Conservation (phyloP, 2,797 vertebrate species). For the Aplochiton taeniatus region DNA sequence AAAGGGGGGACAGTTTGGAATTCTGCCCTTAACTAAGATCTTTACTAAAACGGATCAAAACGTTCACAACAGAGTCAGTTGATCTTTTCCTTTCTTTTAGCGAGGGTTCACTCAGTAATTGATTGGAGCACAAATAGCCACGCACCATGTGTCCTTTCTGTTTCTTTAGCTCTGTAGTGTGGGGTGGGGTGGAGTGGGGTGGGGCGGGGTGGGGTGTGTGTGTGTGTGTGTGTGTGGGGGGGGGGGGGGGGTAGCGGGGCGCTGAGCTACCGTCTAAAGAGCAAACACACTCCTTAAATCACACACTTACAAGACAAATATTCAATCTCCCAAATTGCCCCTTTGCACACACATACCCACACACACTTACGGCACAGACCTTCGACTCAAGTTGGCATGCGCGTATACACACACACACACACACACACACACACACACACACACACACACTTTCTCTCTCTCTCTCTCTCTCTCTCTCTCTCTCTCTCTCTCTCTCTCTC, state of each 20-base stretch:
- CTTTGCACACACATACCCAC: background rate
- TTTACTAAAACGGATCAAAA: conserved; percentile 6
- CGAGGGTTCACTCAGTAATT: too few relatives aligned
- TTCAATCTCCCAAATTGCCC: conserved; percentile 45
- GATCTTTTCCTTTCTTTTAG: background rate
- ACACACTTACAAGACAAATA: conserved; percentile 35
- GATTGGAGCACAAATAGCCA: too few relatives aligned
- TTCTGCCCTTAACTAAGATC: conserved; percentile 22
- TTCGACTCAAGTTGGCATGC: background rate
- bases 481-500: too few relatives aligned
- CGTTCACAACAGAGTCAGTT: conserved; percentile 18
- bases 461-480: too few relatives aligned
- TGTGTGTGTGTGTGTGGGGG: too few relatives aligned
- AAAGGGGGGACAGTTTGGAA: conserved; percentile 34
- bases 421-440: conserved; percentile 1
- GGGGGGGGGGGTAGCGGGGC: background rate
- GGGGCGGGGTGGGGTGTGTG: background rate
- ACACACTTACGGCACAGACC: background rate
- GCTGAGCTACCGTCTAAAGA: conserved; percentile 21
- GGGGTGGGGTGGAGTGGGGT: background rate
- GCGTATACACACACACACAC: background rate
- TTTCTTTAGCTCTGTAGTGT: background rate
- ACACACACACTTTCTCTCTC: background rate
- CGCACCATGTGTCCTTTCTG: too few relatives aligned
- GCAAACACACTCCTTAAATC: conserved; percentile 42